These are phyloP conservation scores for Aurelia aurita DNA, from an alignment of 30 jellyfish, hydroid and myxozoan species.

Conservation along the genomic window DNA sequence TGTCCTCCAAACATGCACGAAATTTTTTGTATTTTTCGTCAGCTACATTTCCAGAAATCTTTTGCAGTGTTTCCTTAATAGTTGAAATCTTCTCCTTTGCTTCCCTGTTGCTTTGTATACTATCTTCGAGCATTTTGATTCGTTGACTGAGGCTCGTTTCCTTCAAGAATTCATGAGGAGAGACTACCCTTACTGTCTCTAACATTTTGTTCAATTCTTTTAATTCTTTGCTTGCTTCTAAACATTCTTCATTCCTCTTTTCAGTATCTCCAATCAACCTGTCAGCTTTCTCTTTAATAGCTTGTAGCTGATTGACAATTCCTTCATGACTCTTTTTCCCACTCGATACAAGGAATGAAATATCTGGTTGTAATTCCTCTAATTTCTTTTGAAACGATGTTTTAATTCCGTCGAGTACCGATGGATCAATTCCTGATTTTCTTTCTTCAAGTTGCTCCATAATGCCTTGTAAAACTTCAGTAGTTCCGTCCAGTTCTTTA, in stretches of 20 bases:
- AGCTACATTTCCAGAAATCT: neutral
- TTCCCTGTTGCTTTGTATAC: constrained; percentile 4
- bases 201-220: neutral
- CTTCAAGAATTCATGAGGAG: neutral
- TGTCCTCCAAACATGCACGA: neutral
- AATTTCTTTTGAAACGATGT: neutral
- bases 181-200: neutral
- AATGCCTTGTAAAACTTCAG: neutral
- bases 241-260: neutral
- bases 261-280: neutral
- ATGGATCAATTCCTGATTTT: constrained; percentile 8
- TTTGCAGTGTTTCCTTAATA: neutral
- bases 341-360: neutral
- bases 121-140: neutral
- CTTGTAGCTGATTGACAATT: neutral
- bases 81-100: neutral
- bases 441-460: neutral
- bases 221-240: neutral
- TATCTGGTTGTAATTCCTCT: neutral
- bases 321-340: neutral
- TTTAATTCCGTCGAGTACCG: neutral
- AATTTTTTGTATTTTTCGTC: neutral
- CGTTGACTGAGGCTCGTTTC: neutral
- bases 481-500: neutral
- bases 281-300: neutral